Evolutionary conservation across 2,888 invertebrate genomes (phyloP).

Genomic region (Philereme transversata): DNA sequence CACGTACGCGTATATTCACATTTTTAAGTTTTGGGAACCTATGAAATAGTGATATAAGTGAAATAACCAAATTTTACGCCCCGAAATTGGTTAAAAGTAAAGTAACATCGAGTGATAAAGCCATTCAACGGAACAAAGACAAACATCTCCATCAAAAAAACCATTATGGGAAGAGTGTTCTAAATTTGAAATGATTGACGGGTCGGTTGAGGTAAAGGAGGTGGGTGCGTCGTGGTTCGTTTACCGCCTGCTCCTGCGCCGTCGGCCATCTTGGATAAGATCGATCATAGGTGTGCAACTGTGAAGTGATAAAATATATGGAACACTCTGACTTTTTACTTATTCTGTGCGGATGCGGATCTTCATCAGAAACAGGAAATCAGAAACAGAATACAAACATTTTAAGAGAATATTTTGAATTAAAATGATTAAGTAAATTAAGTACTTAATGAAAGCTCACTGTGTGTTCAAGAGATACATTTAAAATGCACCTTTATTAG

Average conservation of each 20-base stretch:
- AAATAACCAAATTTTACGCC: neutral
- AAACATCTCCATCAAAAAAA: slow-evolving; percentile 2
- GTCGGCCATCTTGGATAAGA: slow-evolving; percentile 81
- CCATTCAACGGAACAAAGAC: neutral
- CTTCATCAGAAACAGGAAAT: slow-evolving; percentile 13
- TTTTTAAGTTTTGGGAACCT: slow-evolving; percentile 24
- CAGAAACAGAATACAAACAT: slow-evolving; percentile 8
- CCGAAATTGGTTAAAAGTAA: neutral
- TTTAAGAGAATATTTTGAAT: neutral
- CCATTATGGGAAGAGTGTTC: slow-evolving; percentile 45
- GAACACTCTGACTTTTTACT: slow-evolving; percentile 39
- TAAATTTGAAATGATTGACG: slow-evolving; percentile 67
- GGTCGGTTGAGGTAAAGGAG: slow-evolving; percentile 61
- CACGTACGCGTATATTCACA: slow-evolving; percentile 55
- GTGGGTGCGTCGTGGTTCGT: slow-evolving; percentile 67
- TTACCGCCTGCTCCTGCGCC: slow-evolving; percentile 73
- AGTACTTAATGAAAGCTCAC: too few species aligned
- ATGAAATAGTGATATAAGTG: neutral
- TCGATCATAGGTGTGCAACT: slow-evolving; percentile 82
- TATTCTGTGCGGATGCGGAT: slow-evolving; percentile 2
- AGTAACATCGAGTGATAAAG: slow-evolving; percentile 1
- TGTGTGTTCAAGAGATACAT: too few species aligned
- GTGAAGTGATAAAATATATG: slow-evolving; percentile 74
- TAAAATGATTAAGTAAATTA: too few species aligned
- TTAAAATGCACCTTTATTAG: too few species aligned